phyloP scores from a whole-genome alignment of 2,113 vertebrate species.

The Delphinus delphis region DNA sequence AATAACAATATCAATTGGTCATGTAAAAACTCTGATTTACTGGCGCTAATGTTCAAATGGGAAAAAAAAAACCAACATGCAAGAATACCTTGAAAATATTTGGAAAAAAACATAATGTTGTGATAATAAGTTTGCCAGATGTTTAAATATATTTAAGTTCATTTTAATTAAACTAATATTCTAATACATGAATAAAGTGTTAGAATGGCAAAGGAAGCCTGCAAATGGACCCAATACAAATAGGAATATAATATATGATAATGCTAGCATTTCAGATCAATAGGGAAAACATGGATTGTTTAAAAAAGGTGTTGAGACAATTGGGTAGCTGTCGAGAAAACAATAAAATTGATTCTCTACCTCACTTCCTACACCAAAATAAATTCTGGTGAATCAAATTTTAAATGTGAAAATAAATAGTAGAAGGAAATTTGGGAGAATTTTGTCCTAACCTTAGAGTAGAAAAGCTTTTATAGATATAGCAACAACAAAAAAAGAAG shows the following conservation, averaged over 20 bases:
- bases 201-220: neutral
- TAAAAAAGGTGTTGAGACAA: neutral
- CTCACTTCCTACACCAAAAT: neutral
- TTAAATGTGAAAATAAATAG: neutral
- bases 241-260: neutral
- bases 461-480: neutral
- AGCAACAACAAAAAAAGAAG: neutral
- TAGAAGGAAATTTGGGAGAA: neutral
- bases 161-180: neutral
- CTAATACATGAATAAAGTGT: neutral
- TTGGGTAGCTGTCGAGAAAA: neutral
- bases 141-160: neutral
- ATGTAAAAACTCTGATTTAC: neutral
- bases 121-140: neutral
- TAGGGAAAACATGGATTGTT: neutral
- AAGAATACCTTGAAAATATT: constrained; percentile 2
- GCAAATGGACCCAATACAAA: neutral
- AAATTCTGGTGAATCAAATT: neutral
- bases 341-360: neutral
- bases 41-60: neutral
- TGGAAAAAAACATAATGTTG: neutral
- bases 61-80: neutral
- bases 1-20: neutral
- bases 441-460: neutral
- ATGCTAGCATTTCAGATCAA: neutral